Evolutionary conservation across 2,113 vertebrate species (phyloP).

Genomic region (Gopherus evgoodei): DNA sequence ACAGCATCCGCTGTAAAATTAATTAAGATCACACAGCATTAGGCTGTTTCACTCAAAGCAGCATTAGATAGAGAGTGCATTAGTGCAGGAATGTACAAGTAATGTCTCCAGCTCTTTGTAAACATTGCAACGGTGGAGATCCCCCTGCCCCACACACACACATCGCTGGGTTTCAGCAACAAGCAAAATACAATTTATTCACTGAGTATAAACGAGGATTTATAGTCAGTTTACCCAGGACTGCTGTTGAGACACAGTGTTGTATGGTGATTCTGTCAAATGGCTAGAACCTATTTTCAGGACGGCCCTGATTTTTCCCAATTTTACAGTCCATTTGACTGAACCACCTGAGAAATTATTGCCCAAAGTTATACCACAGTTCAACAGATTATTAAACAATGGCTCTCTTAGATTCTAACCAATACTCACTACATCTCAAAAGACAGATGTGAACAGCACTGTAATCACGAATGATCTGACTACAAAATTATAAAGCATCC

Average conservation of each 20-base stretch:
- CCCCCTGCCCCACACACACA: fast-evolving
- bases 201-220: background rate
- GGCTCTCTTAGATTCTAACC: too few relatives aligned
- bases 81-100: background rate
- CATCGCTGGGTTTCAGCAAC: too few relatives aligned
- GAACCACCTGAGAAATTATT: background rate
- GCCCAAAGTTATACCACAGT: fast-evolving
- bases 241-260: background rate
- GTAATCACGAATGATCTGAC: fast-evolving
- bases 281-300: background rate
- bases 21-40: fast-evolving
- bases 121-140: background rate
- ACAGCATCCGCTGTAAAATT: background rate
- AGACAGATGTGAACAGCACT: background rate
- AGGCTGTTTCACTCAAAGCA: background rate
- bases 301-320: background rate
- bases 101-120: background rate
- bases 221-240: background rate
- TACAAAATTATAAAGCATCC: background rate
- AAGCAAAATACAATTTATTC: background rate
- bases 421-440: fast-evolving
- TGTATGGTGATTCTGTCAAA: fast-evolving
- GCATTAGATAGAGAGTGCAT: fast-evolving
- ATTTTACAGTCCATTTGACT: background rate
- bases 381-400: background rate